phyloP scores from a whole-genome alignment of 1,140 invertebrate species.

The Oryctes rhinoceros region DNA sequence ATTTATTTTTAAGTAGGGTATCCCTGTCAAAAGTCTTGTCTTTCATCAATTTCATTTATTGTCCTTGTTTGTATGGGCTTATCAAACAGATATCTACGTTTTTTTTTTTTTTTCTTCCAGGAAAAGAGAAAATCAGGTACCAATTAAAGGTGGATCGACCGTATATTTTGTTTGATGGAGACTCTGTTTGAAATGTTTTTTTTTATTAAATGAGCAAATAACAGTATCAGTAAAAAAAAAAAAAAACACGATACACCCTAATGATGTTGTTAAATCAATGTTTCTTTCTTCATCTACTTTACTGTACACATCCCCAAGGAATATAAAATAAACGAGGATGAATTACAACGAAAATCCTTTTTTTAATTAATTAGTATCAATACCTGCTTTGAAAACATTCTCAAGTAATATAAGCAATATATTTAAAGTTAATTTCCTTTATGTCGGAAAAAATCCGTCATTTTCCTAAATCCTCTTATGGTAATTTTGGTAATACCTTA shows the following conservation, averaged over 20 bases:
- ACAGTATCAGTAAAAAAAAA: too few relatives aligned
- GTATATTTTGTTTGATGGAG: neutral
- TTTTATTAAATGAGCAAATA: neutral
- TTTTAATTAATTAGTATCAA: too few relatives aligned
- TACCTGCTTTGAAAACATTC: too few relatives aligned
- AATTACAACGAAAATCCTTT: too few relatives aligned
- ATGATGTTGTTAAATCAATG: too few relatives aligned
- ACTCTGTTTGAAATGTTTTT: neutral
- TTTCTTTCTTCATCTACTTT: too few relatives aligned
- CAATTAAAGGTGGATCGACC: neutral
- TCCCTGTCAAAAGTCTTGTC: neutral
- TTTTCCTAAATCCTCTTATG: slow-evolving; percentile 8
- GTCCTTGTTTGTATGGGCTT: neutral
- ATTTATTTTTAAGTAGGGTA: neutral
- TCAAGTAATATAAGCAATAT: too few relatives aligned
- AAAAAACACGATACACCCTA: too few relatives aligned
- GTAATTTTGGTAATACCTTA: slow-evolving; percentile 29
- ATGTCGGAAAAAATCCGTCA: neutral
- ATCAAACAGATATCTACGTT: neutral
- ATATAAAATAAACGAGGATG: too few relatives aligned
- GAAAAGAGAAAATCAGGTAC: neutral
- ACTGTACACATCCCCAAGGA: too few relatives aligned
- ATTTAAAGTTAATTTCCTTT: neutral
- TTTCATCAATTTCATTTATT: neutral
- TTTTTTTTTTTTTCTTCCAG: neutral